These are phyloP conservation scores for Platalea minor DNA, from an alignment of 2,797 vertebrate species.

Conservation along the genomic window DNA sequence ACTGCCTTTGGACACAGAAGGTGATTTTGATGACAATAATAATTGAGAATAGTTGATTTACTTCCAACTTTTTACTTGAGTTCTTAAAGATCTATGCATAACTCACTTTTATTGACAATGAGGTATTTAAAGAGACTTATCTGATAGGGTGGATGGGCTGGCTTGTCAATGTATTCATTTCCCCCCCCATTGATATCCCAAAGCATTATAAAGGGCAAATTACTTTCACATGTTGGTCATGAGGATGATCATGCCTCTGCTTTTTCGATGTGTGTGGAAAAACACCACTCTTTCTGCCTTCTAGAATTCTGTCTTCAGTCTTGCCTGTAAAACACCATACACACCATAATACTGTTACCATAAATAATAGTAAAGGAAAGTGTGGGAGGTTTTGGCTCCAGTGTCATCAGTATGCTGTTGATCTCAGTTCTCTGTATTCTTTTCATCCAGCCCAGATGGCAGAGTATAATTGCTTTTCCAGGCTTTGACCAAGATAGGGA, in stretches of 20 bases:
- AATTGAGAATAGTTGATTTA: constrained; percentile 7
- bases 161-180: not conserved
- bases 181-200: not conserved
- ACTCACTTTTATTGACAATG: not conserved
- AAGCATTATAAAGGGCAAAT: constrained; percentile 9
- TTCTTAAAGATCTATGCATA: not conserved
- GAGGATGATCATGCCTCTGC: constrained; percentile 14
- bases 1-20: not conserved
- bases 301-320: constrained; percentile 29
- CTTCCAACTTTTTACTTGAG: not conserved
- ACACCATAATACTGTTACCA: constrained; percentile 44
- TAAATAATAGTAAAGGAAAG: constrained; percentile 64
- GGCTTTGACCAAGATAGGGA: constrained; percentile 60
- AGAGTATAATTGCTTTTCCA: constrained; percentile 61
- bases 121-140: not conserved
- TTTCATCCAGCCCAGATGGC: constrained; percentile 63
- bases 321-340: constrained; percentile 34
- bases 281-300: not conserved
- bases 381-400: constrained; percentile 63
- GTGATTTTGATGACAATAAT: not conserved
- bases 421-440: constrained; percentile 48
- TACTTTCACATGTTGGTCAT: constrained; percentile 37
- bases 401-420: constrained; percentile 60
- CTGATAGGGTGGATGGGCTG: not conserved
- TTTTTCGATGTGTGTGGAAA: constrained; percentile 45